Evolutionary conservation across 2,888 invertebrate species (phyloP), one percentile per base, ranked within the genome.

Genomic region (Marronus borbonicus): DNA sequence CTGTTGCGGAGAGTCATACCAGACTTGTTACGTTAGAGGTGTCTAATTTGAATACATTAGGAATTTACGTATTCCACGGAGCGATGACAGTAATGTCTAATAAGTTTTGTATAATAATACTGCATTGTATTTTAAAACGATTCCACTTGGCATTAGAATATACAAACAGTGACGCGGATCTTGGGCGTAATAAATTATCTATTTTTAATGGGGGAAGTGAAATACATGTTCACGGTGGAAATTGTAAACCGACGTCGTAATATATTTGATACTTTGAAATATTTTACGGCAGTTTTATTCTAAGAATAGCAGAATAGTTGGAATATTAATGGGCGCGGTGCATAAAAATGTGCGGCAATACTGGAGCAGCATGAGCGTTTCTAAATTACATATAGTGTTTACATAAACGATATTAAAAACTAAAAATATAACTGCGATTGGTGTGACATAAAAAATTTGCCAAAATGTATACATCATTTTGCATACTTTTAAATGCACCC

Each of bases 1-100:
- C 66, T 44, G 44, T 44, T 55, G 55, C 8, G n/a, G 55, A 20
- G 17, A 44, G 44, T 44, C 44, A 44, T 44, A 44, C 44, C 8
- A 49, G 66, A 44, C 44, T 17, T 7, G 20, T 66, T 49, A 49
- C 66, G 49, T 66, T 66, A 49, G 17, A 3, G 17, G 12, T 49
- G 44, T 66, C 31, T 49, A 66, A 66, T 66, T 66, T 66, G 44
- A 66, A 66, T 66, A 66, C 66, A 49, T 66, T 66, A 31, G 24
- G 17, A 44, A 66, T 17, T 44, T 44, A 66, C 49, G 66, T 66
- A 49, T 66, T 44, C 66, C 17, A 49, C 12, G 44, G 66, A 44
- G 66, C 44, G 66, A 66, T 31, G 66, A 31, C 39, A 31, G 64
- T 36, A 64, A 64, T 64, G 39, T 39, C 36, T 64, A 64, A 64